Evolutionary conservation across 2,113 vertebrate genomes (phyloP).

Genomic region (Mus musculus): DNA sequence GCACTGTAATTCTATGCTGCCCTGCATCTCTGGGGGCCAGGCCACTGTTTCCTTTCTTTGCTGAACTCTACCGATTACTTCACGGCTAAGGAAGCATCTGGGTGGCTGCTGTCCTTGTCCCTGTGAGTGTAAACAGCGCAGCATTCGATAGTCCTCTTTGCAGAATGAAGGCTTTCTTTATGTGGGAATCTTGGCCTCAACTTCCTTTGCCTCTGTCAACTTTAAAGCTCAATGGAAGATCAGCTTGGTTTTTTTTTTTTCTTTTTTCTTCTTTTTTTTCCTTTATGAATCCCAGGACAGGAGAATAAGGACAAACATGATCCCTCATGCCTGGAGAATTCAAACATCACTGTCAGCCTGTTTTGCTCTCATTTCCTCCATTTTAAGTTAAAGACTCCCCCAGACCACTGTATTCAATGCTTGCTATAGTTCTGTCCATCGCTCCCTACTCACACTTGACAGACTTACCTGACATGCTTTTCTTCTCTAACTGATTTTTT

Average conservation of each 20-base stretch:
- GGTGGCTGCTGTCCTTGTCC: not conserved
- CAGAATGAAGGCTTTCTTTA: slow-evolving; percentile 16
- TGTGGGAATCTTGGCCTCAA: not conserved
- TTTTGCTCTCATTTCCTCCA: slow-evolving; percentile 30
- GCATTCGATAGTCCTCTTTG: slow-evolving; percentile 15
- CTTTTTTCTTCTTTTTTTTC: slow-evolving; percentile 27
- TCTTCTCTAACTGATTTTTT: slow-evolving; percentile 10
- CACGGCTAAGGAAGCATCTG: not conserved
- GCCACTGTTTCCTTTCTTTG: not conserved
- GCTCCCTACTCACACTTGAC: not conserved
- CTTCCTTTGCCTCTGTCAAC: not conserved
- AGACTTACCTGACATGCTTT: not conserved
- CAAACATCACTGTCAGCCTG: not conserved
- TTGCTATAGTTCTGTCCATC: not conserved
- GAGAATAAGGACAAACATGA: not conserved
- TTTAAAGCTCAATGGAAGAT: slow-evolving; percentile 5
- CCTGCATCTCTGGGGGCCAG: not conserved
- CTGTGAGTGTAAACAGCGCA: not conserved
- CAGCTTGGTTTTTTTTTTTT: not conserved
- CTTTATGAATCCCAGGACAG: not conserved
- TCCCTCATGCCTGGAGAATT: not conserved
- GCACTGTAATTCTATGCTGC: not conserved
- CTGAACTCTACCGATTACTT: not conserved
- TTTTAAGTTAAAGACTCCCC: not conserved
- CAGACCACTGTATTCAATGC: not conserved